Evolutionary conservation across 1,140 invertebrate species (phyloP).

Genomic region (Plodia interpunctella): DNA sequence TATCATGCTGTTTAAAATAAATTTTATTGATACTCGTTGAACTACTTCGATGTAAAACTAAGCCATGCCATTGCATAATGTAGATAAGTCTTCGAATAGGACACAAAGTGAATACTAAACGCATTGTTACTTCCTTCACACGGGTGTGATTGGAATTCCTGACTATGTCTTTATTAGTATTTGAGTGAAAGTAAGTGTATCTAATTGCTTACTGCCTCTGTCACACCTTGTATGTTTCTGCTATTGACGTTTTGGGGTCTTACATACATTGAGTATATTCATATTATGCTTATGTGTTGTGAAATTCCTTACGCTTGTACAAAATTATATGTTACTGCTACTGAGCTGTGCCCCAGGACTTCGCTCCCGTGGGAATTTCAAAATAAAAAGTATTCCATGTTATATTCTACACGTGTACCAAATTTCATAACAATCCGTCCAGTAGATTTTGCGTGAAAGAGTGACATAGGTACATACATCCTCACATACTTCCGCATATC

Average conservation of each 20-base stretch:
- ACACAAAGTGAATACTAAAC: conserved; percentile 23
- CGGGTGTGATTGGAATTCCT: conserved; percentile 34
- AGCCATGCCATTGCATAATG: not conserved
- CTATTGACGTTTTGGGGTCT: conserved; percentile 1
- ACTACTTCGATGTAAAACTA: not conserved
- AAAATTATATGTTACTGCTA: no score
- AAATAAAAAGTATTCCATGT: no score
- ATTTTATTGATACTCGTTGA: not conserved
- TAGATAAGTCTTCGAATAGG: not conserved
- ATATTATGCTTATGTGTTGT: not conserved
- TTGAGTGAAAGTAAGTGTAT: conserved; percentile 38
- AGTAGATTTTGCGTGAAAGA: no score
- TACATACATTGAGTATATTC: not conserved
- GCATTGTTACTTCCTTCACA: conserved; percentile 23
- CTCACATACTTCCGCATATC: no score
- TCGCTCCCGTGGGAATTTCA: no score
- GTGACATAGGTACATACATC: no score
- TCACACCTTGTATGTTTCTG: not conserved
- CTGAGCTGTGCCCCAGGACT: no score
- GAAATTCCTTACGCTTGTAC: not conserved
- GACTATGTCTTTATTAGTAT: conserved; percentile 31
- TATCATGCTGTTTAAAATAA: no score
- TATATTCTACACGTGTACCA: no score
- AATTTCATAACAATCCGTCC: no score
- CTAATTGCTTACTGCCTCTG: conserved; percentile 1